A percentile compares a stretch with the other conserved stretches of the same genome.
These are phyloP conservation scores for Holcopasites calliopsidis DNA, from an alignment of 1,140 invertebrate genomes.

Conservation along the genomic window DNA sequence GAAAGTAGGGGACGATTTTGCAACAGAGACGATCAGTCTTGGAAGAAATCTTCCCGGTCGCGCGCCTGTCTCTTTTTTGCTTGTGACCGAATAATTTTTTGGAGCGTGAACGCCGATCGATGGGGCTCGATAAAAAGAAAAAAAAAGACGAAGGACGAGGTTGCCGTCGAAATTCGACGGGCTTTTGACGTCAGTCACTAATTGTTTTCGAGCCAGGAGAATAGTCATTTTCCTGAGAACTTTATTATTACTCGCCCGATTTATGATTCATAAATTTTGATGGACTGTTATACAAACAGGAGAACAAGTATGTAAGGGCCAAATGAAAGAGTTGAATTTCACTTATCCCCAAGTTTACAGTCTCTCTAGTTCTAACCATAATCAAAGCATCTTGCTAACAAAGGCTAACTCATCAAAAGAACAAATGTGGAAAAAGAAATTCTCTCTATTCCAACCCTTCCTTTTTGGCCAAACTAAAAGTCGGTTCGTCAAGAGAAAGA, in stretches of 20 bases:
- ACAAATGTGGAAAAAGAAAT: neutral
- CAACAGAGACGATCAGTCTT: neutral
- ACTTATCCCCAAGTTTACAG: too few species aligned
- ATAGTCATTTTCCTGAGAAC: neutral
- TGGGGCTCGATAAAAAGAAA: constrained; percentile 22
- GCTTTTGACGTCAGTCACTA: constrained; percentile 6
- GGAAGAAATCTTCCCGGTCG: neutral
- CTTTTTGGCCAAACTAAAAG: too few species aligned
- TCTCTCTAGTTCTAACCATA: too few species aligned
- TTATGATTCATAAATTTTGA: too few species aligned
- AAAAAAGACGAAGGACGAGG: constrained; percentile 13
- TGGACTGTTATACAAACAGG: too few species aligned
- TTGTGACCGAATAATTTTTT: constrained; percentile 28
- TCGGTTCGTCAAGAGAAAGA: too few species aligned
- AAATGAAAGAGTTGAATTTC: too few species aligned
- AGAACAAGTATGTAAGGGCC: too few species aligned
- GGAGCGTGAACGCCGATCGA: constrained; percentile 24
- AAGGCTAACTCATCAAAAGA: too few species aligned
- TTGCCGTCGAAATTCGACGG: constrained; percentile 6
- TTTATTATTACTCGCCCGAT: neutral
- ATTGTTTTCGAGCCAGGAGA: neutral
- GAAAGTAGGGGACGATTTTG: too few species aligned
- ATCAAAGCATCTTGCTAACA: too few species aligned
- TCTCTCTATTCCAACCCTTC: too few species aligned
- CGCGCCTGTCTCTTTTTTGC: constrained; percentile 4